Percentiles rank a stretch among this genome's conserved stretches.
phyloP scores from a whole-genome alignment of 2,888 invertebrate species.

The Dyspetes luteomarginatus region DNA sequence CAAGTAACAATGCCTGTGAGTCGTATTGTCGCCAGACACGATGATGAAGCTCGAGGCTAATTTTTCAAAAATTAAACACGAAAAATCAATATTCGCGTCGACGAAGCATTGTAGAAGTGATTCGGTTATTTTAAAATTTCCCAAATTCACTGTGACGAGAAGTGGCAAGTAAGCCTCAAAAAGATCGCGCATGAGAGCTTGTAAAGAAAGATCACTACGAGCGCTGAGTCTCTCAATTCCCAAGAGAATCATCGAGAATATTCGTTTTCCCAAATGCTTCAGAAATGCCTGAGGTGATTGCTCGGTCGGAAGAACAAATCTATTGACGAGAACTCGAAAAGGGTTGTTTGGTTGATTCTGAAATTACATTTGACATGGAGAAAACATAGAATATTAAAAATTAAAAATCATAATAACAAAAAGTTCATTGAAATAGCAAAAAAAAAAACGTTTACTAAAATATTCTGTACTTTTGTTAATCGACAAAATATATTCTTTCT shows the following conservation, averaged over 20 bases:
- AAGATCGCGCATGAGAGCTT: conserved; percentile 76
- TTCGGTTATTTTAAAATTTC: conserved; percentile 75
- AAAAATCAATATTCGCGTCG: conserved; percentile 73
- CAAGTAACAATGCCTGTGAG: conserved; percentile 79
- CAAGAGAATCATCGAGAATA: conserved; percentile 79
- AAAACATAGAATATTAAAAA: no score
- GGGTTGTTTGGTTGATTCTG: conserved; percentile 79
- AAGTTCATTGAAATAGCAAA: background rate
- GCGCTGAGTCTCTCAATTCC: conserved; percentile 78
- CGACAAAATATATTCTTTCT: no score
- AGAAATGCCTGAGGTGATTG: conserved; percentile 70
- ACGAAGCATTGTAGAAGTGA: conserved; percentile 76
- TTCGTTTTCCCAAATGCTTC: conserved; percentile 74
- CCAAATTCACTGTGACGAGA: conserved; percentile 72
- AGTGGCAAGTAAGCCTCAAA: conserved; percentile 79
- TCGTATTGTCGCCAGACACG: conserved; percentile 73
- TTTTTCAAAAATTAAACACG: conserved; percentile 74
- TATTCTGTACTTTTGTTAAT: no score
- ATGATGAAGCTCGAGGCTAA: conserved; percentile 75
- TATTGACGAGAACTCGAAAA: conserved; percentile 75
- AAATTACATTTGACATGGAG: conserved; percentile 62
- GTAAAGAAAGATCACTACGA: conserved; percentile 76
- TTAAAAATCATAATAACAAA: no score
- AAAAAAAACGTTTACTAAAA: no score
- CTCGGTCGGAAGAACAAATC: conserved; percentile 76